phyloP scores from a whole-genome alignment of 1,140 invertebrate species.

The Drosophila bifasciata region DNA sequence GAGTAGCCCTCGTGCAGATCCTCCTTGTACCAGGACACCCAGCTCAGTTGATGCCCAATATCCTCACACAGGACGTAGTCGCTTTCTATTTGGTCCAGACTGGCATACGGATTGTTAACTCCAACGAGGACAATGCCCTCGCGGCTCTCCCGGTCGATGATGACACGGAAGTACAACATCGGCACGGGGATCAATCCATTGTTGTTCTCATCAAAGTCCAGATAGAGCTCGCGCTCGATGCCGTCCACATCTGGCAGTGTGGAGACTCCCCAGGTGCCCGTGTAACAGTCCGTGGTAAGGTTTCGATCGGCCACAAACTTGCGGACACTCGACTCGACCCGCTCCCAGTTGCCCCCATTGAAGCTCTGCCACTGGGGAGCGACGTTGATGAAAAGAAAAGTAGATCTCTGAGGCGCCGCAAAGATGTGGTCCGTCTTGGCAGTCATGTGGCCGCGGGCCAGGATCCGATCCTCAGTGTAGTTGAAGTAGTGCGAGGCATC shows the following conservation, averaged over 20 bases:
- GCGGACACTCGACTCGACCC: constrained; percentile 84
- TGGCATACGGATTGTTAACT: constrained; percentile 86
- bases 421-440: constrained; percentile 88
- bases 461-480: constrained; percentile 70
- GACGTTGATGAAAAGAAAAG: constrained; percentile 88
- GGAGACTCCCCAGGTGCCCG: constrained; percentile 86
- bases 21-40: constrained; percentile 85
- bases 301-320: constrained; percentile 77
- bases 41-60: constrained; percentile 84
- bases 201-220: constrained; percentile 84
- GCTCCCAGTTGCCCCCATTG: constrained; percentile 88
- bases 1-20: constrained; percentile 86
- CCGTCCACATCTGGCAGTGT: constrained; percentile 85
- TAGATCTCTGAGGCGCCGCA: constrained; percentile 86
- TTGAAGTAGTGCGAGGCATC: constrained; percentile 75
- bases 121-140: constrained; percentile 86
- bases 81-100: constrained; percentile 65
- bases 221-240: constrained; percentile 84
- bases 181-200: constrained; percentile 85
- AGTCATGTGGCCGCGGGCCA: constrained; percentile 88
- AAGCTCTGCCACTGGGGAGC: constrained; percentile 88
- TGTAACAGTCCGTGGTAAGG: constrained; percentile 86
- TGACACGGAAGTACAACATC: constrained; percentile 86
- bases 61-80: constrained; percentile 85
- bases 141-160: constrained; percentile 84